phyloP scores from a whole-genome alignment of 1,140 invertebrate species.

The Mizuhopecten yessoensis region DNA sequence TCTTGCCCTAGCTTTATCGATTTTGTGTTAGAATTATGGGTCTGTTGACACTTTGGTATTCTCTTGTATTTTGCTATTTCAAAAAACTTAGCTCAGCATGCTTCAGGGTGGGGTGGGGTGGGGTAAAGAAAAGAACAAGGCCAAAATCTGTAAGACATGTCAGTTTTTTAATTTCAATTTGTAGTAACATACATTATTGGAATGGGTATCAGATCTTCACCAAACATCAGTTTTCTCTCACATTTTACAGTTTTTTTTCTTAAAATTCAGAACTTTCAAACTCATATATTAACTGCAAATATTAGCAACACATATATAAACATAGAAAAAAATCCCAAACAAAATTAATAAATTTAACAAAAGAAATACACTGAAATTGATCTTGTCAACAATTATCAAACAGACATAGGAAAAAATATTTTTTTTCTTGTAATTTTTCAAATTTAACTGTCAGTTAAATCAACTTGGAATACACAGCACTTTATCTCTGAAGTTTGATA shows the following conservation, averaged over 20 bases:
- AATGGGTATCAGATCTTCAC: slow-evolving; percentile 32
- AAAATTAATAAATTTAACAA: slow-evolving; percentile 6
- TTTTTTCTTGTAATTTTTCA: background rate
- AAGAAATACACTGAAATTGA: background rate
- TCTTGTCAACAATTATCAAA: background rate
- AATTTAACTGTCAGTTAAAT: background rate
- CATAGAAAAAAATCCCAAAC: slow-evolving; percentile 37
- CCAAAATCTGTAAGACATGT: background rate
- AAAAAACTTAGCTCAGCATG: no score
- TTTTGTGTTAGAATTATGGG: no score
- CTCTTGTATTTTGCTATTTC: no score
- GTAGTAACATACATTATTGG: slow-evolving; percentile 7
- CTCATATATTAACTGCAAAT: background rate
- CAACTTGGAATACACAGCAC: background rate
- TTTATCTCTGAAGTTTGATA: background rate
- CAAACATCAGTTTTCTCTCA: no score
- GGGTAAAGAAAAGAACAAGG: no score
- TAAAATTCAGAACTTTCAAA: background rate
- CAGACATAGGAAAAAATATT: background rate
- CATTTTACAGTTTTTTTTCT: background rate
- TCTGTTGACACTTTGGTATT: no score
- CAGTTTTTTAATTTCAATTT: background rate
- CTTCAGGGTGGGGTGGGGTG: no score
- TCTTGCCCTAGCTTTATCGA: no score
- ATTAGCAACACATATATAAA: slow-evolving; percentile 8